Evolutionary conservation across 2,888 invertebrate genomes (phyloP), one percentile per base, ranked within the genome.

Genomic region (Pachycephus smyrnensis): DNA sequence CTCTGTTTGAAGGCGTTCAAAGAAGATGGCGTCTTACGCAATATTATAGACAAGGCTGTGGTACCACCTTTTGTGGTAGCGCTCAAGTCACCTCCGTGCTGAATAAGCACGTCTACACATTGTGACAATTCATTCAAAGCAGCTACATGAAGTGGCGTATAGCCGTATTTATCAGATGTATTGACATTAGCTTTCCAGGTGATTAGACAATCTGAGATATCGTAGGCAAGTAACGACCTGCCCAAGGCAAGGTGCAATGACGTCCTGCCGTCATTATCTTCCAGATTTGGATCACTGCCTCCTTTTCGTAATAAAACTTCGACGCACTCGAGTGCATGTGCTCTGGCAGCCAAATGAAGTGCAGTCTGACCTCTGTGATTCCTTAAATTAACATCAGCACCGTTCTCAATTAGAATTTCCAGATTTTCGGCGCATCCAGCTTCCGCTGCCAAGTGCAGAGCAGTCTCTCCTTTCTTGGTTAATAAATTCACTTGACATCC

Each of bases 21-120:
- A 32, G 97, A 97, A 15, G 96, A 96, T 15, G 97, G 97, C 4
- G 97, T 97, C 92, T 97, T 97, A 81, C 97, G 93, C 32, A 96
- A 95, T 81, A 97, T 96, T 82, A 97, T 96, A 85, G 97, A 96
- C 80, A 97, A 92, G 36, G 97, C 97, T 12, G 96, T 96, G 89
- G 96, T 96, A 79, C 97, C 97, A 87, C 96, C 97, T 90, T 96
- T 96, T 76, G 97, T 97, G 87, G 96, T 95, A 3, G 97, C 96
- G 23, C 97, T 97, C n/a, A 97, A 95, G 92, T 97, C 97, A 75
- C 97, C 97, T 4, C 97, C 97, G 89, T 96, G 95, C 88, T 95
- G 95, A 81, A 97, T 95, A 82, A 97, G 92, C 83, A 96, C 95
- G 90, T 97, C 96, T 1, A 97, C 97, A 90, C 97, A 97, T 86